Base-by-base conservation (phyloP, 2,113 vertebrate genomes). In the Numenius arquata region DNA sequence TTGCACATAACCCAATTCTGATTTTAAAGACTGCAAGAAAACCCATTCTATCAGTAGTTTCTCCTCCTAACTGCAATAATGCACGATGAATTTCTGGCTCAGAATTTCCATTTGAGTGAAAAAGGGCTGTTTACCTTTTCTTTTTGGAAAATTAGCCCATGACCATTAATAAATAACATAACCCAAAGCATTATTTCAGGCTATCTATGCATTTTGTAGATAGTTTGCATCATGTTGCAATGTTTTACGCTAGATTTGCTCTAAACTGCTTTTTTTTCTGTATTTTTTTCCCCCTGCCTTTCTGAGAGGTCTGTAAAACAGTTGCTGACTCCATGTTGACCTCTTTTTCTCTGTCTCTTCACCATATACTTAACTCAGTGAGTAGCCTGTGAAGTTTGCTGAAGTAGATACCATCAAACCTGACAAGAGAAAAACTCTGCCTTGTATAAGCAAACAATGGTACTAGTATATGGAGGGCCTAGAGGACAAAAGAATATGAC, bases 321-420 rank as follows among this genome's bases (percentile, higher is more conserved):
- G 81, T 40, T 89, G 76, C 91, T 95, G 91, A 70, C 74, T 90
- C 48, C 43, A 32, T 8, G 29, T 12, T 95, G 85, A 96, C 87
- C 92, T 93, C 73, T 48, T 89, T 95, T 88, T 75, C 66, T 79
- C 76, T 91, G 34, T 70, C 77, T 92, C 52, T 88, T 95, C 93
- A 88, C 70, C 80, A 84, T 73, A 80, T 67, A 88, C 92, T 95
- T 93, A 96, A 76, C 95, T 93, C 82, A 94, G 84, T 73, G 56
- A 96, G 91, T 50, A 93, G 93, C 41, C 78, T 65, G 53, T 90
- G 88, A 84, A 91, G 71, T 95, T 97, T 95, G 75, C 73, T 93
- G 59, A 85, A 91, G 88, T 68, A 94, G 94, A 92, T 67, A 74
- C 55, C 66, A 92, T 87, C 73, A 90, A 82, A 93, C 62, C 62